Evolutionary conservation across 1,140 invertebrate species (phyloP).

Genomic region (Zeugodacus cucurbitae): DNA sequence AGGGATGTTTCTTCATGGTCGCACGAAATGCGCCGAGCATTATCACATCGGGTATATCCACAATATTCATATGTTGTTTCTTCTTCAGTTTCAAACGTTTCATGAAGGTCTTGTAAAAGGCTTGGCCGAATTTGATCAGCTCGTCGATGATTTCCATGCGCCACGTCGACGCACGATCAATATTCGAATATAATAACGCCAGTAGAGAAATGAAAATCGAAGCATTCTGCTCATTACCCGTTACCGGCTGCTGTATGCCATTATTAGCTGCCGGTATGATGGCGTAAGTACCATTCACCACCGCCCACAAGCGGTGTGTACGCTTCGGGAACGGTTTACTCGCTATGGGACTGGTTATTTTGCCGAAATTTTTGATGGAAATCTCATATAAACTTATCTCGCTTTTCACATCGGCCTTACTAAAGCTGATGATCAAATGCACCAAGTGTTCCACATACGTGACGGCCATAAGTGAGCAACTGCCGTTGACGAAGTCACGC

Average conservation of each 20-base stretch:
- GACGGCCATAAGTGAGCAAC: conserved; percentile 56
- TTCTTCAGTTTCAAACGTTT: conserved; percentile 60
- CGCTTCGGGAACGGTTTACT: conserved; percentile 17
- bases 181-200: conserved; percentile 57
- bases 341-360: conserved; percentile 48
- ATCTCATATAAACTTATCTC: conserved; percentile 62
- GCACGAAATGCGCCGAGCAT: conserved; percentile 61
- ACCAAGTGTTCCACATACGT: conserved; percentile 57
- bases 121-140: conserved; percentile 55
- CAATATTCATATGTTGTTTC: conserved; percentile 59
- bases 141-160: conserved; percentile 55
- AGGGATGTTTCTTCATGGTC: conserved; percentile 56
- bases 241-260: conserved; percentile 58
- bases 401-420: conserved; percentile 47
- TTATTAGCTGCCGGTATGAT: conserved; percentile 54
- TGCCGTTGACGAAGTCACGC: conserved; percentile 55
- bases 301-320: conserved; percentile 55
- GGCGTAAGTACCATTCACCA: conserved; percentile 60
- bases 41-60: conserved; percentile 60
- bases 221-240: conserved; percentile 55
- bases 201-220: conserved; percentile 57
- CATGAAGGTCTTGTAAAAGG: conserved; percentile 57
- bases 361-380: conserved; percentile 53
- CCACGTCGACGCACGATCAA: conserved; percentile 56
- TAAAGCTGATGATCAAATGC: conserved; percentile 57